Conservation (phyloP, 1,140 invertebrate genomes). For the Drosophila kurseongensis region DNA sequence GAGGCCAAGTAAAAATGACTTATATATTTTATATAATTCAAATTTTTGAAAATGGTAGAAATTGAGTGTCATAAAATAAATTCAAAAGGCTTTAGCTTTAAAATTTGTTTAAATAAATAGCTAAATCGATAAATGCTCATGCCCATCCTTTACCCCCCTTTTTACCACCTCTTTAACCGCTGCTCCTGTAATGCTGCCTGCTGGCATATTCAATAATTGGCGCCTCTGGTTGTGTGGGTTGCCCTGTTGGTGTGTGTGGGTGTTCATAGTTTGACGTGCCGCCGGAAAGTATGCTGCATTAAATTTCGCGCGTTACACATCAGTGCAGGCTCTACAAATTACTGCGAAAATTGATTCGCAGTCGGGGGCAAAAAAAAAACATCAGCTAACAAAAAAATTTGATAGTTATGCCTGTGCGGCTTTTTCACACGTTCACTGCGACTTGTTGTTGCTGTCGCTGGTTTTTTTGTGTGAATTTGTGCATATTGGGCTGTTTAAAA, state of each 20-base stretch:
- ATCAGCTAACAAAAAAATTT: constrained; percentile 12
- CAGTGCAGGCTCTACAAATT: constrained; percentile 58
- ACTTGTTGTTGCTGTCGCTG: background rate
- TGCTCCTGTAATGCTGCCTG: constrained; percentile 26
- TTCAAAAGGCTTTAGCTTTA: too few species aligned
- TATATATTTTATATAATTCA: too few species aligned
- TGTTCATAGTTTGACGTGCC: constrained; percentile 61
- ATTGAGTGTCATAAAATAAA: too few species aligned
- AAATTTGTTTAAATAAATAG: background rate
- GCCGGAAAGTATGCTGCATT: constrained; percentile 71
- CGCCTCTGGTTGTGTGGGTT: constrained; percentile 32
- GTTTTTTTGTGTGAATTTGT: constrained; percentile 30
- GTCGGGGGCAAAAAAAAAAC: background rate
- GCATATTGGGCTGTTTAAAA: constrained; percentile 28
- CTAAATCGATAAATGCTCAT: background rate
- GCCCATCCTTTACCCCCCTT: background rate
- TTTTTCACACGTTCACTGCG: constrained; percentile 55
- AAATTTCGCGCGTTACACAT: constrained; percentile 57
- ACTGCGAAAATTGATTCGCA: constrained; percentile 66
- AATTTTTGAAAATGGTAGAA: too few species aligned
- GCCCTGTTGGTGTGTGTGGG: constrained; percentile 2
- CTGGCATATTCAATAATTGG: constrained; percentile 76
- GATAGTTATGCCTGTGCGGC: constrained; percentile 26
- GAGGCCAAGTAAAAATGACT: too few species aligned
- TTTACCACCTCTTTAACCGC: background rate